These are phyloP conservation scores for Ctenicera cuprea DNA, from an alignment of 2,888 invertebrate species.

Conservation along the genomic window DNA sequence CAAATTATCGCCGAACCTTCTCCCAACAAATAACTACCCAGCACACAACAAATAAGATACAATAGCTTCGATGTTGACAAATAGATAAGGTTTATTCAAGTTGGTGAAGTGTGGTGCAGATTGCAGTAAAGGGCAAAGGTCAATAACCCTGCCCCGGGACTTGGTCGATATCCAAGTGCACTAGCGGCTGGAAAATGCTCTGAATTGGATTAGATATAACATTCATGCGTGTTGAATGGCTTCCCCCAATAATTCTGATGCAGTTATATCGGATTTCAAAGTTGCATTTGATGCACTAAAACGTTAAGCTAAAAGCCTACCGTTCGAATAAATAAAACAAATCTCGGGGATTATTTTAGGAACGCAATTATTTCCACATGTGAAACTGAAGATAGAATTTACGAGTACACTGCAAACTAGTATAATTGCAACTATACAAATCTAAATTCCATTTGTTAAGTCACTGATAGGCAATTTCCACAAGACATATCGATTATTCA, in stretches of 20 bases:
- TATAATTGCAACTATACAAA: no score
- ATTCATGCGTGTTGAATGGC: constrained; percentile 9
- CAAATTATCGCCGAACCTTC: constrained; percentile 1
- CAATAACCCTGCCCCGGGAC: constrained; percentile 51
- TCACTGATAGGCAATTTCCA: no score
- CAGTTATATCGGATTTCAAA: constrained; percentile 12
- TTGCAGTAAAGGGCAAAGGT: constrained; percentile 56
- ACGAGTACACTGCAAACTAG: background rate
- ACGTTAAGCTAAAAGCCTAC: background rate
- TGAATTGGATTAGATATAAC: constrained; percentile 46
- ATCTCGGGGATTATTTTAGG: constrained; percentile 12
- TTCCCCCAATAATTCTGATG: background rate
- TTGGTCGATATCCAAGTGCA: constrained; percentile 54
- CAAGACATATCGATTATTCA: no score
- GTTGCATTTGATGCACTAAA: background rate
- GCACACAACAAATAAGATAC: constrained; percentile 9
- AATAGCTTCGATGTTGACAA: constrained; percentile 23
- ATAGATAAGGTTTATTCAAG: constrained; percentile 43
- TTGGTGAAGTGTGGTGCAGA: constrained; percentile 39
- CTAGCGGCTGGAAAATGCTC: constrained; percentile 42
- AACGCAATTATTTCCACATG: constrained; percentile 23
- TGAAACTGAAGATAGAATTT: background rate
- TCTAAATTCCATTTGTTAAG: no score
- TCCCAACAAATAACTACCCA: constrained; percentile 17
- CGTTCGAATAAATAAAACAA: constrained; percentile 6